A percentile compares a stretch with the other conserved stretches of the same genome.
Conservation (phyloP, 2,888 invertebrate genomes). For the Cerastis leucographa region DNA sequence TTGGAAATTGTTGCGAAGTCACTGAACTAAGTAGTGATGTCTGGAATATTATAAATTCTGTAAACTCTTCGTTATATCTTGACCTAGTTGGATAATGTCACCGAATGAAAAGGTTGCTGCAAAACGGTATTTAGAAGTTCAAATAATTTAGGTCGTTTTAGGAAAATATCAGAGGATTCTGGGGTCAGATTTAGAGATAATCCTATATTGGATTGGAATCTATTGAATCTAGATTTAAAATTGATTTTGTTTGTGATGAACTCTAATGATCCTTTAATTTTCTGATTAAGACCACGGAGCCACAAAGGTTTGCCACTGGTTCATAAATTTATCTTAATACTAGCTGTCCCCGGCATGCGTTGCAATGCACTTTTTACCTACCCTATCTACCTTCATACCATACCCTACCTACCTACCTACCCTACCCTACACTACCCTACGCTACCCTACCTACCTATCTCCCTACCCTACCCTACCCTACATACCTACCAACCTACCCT, state of each 20-base stretch:
- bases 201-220: background rate
- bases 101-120: conserved; percentile 30
- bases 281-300: background rate
- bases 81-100: conserved; percentile 27
- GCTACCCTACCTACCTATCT: too few relatives aligned
- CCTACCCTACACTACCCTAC: too few relatives aligned
- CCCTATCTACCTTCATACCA: too few relatives aligned
- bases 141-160: conserved; percentile 6
- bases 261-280: background rate
- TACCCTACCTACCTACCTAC: too few relatives aligned
- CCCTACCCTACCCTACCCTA: too few relatives aligned
- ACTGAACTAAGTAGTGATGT: background rate
- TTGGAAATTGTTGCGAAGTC: conserved; percentile 22
- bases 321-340: background rate
- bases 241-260: too few relatives aligned
- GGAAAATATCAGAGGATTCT: background rate
- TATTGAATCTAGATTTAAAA: too few relatives aligned
- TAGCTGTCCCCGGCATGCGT: too few relatives aligned
- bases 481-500: too few relatives aligned
- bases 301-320: background rate
- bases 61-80: conserved; percentile 2
- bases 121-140: conserved; percentile 29
- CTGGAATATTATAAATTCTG: conserved; percentile 18
- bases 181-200: background rate
- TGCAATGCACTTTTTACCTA: too few relatives aligned